phyloP scores from a whole-genome alignment of 2,113 vertebrate species.

The Amblyornis subalaris region DNA sequence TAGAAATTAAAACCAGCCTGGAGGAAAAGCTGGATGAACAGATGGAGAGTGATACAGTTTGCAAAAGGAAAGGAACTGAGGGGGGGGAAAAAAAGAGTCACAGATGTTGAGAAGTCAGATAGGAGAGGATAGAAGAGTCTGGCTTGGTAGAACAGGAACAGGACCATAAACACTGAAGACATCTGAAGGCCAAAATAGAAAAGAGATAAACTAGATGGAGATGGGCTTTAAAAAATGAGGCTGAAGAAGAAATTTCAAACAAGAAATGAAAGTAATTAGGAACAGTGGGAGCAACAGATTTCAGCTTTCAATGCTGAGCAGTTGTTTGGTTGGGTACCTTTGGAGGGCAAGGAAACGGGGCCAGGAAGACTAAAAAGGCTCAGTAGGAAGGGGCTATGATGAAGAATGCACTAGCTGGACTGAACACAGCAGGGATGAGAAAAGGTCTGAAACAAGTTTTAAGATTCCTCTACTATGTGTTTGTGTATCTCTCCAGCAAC shows the following conservation, averaged over 20 bases:
- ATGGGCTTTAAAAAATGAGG: neutral
- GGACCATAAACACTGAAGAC: neutral
- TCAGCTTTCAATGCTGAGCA: neutral
- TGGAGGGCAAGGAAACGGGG: neutral
- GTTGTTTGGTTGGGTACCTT: neutral
- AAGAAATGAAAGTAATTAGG: neutral
- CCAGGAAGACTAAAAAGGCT: neutral
- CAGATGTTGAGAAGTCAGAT: neutral
- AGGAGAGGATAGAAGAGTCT: neutral
- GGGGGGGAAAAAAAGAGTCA: neutral
- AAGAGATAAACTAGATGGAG: neutral
- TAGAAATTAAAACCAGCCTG: neutral
- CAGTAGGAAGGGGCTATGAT: neutral
- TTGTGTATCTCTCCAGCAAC: neutral
- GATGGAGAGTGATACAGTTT: neutral
- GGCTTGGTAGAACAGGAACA: neutral
- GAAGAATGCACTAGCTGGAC: neutral
- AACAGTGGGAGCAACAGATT: neutral
- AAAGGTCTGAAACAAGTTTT: neutral
- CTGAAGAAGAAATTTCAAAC: neutral
- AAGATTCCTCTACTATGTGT: neutral
- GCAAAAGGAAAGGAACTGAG: neutral
- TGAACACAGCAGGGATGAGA: neutral
- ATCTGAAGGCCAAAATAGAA: neutral
- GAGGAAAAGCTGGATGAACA: neutral